Evolutionary conservation across 2,888 invertebrate genomes (phyloP), one percentile per base, ranked within the genome.

Genomic region (Agelastica alni): DNA sequence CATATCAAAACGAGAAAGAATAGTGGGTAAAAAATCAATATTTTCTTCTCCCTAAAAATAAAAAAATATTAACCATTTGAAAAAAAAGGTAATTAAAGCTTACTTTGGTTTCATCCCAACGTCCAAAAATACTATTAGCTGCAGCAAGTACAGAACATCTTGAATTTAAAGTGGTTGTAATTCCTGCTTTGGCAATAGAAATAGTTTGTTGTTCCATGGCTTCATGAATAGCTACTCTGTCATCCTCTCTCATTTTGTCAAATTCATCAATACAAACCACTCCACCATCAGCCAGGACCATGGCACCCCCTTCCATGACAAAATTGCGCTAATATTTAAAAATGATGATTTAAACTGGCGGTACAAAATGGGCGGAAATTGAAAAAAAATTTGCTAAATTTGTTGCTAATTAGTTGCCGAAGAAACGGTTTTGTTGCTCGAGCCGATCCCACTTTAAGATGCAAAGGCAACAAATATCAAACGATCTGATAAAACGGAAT

Each of bases 171-270:
- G 98, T 99, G 0, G 99, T 98, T 0, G 98, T 99, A 61, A 99
- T 99, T 9, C 98, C 99, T 56, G 99, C 99, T 81, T 99, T 99
- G 1, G 99, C 98, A 64, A 99, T 96, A 1, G 97, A 98, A 70
- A 99, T 99, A 2, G 99, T 99, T 78, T 99, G 99, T 72, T 99
- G 99, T 75, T 99, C 99, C 99, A 99, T 99, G 16, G 99, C 99
- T 79, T 99, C 99, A 77, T 99, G 99, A 72, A 99, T 99, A 32
- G 98, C 98, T 5, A 99, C 99, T 62, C 98, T 83, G 77, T 99
- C 99, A 74, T 99, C 98, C 77, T 99, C 98, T 48, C 94, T 84
- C 99, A 99, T 99, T 81, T 99, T 99, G 78, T 99, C 98, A 76
- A 99, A 99, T 79, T 99, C 99, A 77, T 99, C 99, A 73, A 99